Evolutionary conservation across 2,113 vertebrate species (phyloP), one percentile per base, ranked within the genome.

Genomic region (Agapornis roseicollis): DNA sequence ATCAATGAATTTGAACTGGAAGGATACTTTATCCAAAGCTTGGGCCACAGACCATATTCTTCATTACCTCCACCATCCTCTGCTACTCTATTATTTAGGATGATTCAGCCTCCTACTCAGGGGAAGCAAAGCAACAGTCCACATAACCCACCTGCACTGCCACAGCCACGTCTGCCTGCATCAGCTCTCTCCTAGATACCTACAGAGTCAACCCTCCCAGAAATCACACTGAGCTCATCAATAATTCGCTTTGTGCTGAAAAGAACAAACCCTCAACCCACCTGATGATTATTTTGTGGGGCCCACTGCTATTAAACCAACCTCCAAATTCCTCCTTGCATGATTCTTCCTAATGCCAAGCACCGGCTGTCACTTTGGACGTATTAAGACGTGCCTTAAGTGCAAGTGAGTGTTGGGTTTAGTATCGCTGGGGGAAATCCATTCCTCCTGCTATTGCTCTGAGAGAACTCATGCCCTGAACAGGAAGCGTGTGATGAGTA

Each of bases 351-450:
- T 24, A 35, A 47, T 1, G 33, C 65, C 19, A 47, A 92, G 81
- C 65, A 5, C 33, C 46, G 73, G 81, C 19, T 46, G 27, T 44
- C 63, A 1, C 17, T 72, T 76, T 7, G 80, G 68, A 68, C 47
- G 53, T 14, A 35, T 72, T 85, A 85, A 52, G 46, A 31, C 0
- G 0, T 0, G 1, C 22, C 29, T 79, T 74, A 87, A 87, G 58
- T 5, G 63, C 25, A 10, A 66, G 66, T 0, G 0, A 78, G 60
- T 0, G 4, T 2, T 29, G 64, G 63, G 46, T 65, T 92, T 77
- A 80, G 79, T 13, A 1, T 55, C 3, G 1, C 47, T 10, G 46
- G 37, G 94, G 82, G 93, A 85, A 91, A 85, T 68, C 74, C 79
- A 74, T 27, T 28, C 85, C 46, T 81, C n/a, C 50, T 44, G 65